A percentile compares a stretch with the other conserved stretches of the same genome.
Evolutionary conservation across 2,797 vertebrate species (phyloP).

Genomic region (Vireo griseus): DNA sequence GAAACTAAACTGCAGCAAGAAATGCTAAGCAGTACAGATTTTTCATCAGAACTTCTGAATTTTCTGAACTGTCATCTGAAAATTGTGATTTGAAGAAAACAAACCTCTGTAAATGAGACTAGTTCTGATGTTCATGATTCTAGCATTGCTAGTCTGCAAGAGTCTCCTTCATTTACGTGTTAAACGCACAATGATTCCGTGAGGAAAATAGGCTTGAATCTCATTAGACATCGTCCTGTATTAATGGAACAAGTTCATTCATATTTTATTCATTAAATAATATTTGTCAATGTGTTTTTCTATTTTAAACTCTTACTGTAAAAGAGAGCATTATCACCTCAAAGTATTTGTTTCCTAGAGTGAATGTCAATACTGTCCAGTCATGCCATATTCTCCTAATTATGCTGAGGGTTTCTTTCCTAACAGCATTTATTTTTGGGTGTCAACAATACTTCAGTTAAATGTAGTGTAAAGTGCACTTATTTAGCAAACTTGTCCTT

Average conservation of each 20-base stretch:
- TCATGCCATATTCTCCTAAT: conserved; percentile 38
- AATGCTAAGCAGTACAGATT: neutral
- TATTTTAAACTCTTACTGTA: conserved; percentile 78
- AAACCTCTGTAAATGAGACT: neutral
- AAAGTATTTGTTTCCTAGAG: conserved; percentile 61
- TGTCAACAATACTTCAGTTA: conserved; percentile 31
- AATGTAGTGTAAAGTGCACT: conserved; percentile 40
- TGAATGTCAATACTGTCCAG: conserved; percentile 64
- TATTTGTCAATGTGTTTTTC: conserved; percentile 63
- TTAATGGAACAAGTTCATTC: conserved; percentile 62
- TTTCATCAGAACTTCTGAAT: neutral
- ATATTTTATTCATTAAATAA: conserved; percentile 80
- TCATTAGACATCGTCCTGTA: neutral
- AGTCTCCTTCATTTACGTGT: neutral
- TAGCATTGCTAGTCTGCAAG: neutral
- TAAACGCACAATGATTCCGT: neutral
- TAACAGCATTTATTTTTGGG: neutral
- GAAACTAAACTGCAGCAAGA: neutral
- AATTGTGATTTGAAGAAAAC: neutral
- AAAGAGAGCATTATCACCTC: conserved; percentile 73
- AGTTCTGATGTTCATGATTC: neutral
- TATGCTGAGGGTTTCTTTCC: neutral
- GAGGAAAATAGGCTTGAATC: neutral
- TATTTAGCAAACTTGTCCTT: conserved; percentile 65
- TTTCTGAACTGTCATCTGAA: neutral